Conservation (phyloP, 2,113 vertebrate genomes). For the Spilogale gracilis region DNA sequence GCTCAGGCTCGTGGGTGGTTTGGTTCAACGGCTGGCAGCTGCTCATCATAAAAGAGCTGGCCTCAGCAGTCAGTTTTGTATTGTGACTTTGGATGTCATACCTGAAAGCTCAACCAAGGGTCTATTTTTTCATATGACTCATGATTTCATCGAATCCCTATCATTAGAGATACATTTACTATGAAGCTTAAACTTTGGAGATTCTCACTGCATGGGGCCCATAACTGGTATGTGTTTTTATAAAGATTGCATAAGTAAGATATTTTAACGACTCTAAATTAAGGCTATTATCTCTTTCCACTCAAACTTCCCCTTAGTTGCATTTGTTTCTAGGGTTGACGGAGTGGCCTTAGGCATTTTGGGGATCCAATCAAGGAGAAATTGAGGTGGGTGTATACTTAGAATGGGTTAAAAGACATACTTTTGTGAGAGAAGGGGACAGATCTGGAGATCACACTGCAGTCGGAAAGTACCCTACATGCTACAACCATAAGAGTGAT, state of each 20-base stretch:
- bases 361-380: not conserved
- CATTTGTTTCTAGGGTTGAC: not conserved
- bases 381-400: not conserved
- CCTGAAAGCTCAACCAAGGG: not conserved
- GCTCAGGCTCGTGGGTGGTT: not conserved
- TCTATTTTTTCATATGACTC: not conserved
- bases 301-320: not conserved
- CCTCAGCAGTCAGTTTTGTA: not conserved
- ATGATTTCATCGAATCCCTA: not conserved
- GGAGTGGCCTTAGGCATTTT: not conserved
- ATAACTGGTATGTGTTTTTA: not conserved
- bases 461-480: not conserved
- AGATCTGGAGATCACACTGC: not conserved
- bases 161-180: not conserved
- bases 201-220: not conserved
- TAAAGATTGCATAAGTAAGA: not conserved
- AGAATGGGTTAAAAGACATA: not conserved
- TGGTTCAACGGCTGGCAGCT: not conserved
- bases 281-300: not conserved
- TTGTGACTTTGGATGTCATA: not conserved
- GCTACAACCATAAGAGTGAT: not conserved
- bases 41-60: not conserved
- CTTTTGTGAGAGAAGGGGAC: not conserved
- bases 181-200: not conserved
- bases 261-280: not conserved